These are phyloP conservation scores for Zoroaster sp. DNA, from an alignment of 53 echinoderm and acorn worm genomes.

Conservation along the genomic window DNA sequence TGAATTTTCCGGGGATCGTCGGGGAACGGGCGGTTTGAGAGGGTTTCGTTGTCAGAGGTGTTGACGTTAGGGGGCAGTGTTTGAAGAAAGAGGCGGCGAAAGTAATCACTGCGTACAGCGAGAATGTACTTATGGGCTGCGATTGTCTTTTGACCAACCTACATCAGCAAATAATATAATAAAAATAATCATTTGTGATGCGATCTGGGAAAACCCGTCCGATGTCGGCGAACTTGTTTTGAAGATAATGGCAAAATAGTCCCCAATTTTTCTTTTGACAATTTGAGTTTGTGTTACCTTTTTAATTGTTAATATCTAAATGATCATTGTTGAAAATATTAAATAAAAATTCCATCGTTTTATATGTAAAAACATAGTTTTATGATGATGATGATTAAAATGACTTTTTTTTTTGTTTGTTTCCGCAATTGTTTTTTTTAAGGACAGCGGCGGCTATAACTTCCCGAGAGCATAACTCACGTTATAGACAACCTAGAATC, in stretches of 20 bases:
- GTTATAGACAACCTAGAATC: too few species aligned
- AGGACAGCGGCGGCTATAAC: too few species aligned
- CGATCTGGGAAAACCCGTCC: not conserved
- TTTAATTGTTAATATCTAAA: not conserved
- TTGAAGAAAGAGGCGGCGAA: constrained; percentile 69
- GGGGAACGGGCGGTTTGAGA: not conserved
- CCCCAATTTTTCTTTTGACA: too few species aligned
- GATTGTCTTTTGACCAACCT: constrained; percentile 65
- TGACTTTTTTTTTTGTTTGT: too few species aligned
- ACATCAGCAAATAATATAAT: not conserved
- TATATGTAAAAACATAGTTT: too few species aligned
- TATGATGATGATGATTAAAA: too few species aligned
- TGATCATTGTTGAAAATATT: not conserved
- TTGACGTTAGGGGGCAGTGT: not conserved
- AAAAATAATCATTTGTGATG: not conserved
- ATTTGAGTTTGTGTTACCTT: too few species aligned
- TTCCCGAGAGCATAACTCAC: too few species aligned
- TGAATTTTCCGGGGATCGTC: constrained; percentile 30
- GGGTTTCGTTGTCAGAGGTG: too few species aligned
- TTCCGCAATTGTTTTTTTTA: too few species aligned
- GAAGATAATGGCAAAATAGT: too few species aligned
- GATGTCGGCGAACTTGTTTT: not conserved
- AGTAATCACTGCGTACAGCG: constrained; percentile 77
- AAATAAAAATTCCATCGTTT: not conserved
- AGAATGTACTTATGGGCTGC: constrained; percentile 92